These are phyloP conservation scores for Regulus satrapa DNA, from an alignment of 2,113 vertebrate species.

Conservation along the genomic window DNA sequence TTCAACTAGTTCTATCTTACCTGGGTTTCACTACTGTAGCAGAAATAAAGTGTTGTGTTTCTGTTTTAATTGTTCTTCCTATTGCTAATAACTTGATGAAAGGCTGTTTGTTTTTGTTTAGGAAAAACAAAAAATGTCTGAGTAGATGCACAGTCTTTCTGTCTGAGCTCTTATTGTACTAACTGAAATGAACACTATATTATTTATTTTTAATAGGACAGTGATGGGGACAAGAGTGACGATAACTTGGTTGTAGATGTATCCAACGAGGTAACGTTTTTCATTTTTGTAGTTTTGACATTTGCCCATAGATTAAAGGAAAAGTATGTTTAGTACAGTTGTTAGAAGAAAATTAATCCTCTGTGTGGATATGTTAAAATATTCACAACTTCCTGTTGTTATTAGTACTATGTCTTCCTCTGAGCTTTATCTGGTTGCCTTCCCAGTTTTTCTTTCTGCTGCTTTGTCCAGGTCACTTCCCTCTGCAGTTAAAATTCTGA, in stretches of 20 bases:
- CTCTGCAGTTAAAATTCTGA: rapidly evolving
- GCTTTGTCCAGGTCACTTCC: neutral
- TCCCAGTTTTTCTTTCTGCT: neutral
- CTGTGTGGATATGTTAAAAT: conserved; percentile 5
- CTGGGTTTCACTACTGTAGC: neutral
- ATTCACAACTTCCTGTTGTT: neutral
- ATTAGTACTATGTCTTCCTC: neutral
- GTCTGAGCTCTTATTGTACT: conserved; percentile 7
- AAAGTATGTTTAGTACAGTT: conserved; percentile 16
- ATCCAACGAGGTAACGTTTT: conserved; percentile 81
- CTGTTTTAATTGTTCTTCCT: neutral
- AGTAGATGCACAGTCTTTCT: neutral
- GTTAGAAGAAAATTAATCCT: neutral
- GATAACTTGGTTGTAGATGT: conserved; percentile 87
- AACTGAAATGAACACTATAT: conserved; percentile 48
- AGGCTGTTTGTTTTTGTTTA: neutral
- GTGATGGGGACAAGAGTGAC: conserved; percentile 85
- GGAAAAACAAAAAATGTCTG: neutral
- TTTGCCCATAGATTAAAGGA: conserved; percentile 16
- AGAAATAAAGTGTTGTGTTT: neutral
- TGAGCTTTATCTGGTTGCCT: neutral
- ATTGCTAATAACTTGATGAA: neutral
- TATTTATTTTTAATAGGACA: conserved; percentile 77
- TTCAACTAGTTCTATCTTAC: neutral
- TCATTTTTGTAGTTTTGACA: neutral